Percentiles rank a stretch among this genome's conserved stretches.
Conservation (phyloP, 37 sponge, comb jelly and placozoan species). For the Petrosia ficiformis region DNA sequence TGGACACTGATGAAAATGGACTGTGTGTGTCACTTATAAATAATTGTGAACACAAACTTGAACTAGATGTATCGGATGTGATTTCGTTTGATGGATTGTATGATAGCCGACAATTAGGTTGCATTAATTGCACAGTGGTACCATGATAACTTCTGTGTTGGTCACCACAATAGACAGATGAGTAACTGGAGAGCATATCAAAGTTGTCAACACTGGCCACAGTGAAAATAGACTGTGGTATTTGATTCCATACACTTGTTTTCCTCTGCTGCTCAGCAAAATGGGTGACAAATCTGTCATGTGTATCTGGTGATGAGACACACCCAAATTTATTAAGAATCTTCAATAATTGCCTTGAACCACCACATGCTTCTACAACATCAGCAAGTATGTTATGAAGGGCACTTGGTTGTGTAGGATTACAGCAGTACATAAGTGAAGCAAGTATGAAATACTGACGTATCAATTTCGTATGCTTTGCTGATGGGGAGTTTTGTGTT, state of each 20-base stretch:
- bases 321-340: slow-evolving; percentile 17
- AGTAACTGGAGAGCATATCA: slow-evolving; percentile 31
- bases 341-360: slow-evolving; percentile 17
- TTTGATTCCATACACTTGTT: not conserved
- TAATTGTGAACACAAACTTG: too few species aligned
- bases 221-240: slow-evolving; percentile 3
- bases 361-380: slow-evolving; percentile 27
- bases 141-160: slow-evolving; percentile 38
- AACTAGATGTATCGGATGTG: too few species aligned
- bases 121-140: slow-evolving; percentile 18
- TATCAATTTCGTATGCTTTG: not conserved
- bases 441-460: not conserved
- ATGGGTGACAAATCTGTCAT: slow-evolving; percentile 25
- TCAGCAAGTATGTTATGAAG: slow-evolving; percentile 17
- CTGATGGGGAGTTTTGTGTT: too few species aligned
- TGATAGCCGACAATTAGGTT: too few species aligned
- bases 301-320: slow-evolving; percentile 2
- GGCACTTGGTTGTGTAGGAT: not conserved
- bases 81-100: too few species aligned
- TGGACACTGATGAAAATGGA: too few species aligned
- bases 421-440: slow-evolving; percentile 2
- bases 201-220: slow-evolving; percentile 27
- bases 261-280: slow-evolving; percentile 3
- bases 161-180: slow-evolving; percentile 40
- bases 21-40: too few species aligned